Conservation (phyloP, 2,797 vertebrate genomes). For the Scarus forsteni region DNA sequence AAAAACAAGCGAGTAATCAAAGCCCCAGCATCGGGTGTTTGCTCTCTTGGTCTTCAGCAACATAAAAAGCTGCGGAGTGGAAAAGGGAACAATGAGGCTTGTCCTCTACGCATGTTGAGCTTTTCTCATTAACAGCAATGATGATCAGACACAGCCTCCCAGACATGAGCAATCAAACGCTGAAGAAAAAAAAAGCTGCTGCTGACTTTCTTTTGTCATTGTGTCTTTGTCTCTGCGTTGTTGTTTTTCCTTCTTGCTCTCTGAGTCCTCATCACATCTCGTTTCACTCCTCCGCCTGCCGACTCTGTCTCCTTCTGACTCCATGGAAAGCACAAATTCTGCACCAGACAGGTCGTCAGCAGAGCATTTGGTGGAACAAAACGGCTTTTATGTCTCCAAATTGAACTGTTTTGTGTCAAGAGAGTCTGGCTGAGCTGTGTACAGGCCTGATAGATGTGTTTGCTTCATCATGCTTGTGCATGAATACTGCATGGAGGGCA, state of each 20-base stretch:
- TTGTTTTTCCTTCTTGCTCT: constrained; percentile 11
- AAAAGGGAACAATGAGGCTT: constrained; percentile 46
- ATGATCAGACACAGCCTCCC: constrained; percentile 43
- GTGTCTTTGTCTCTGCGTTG: constrained; percentile 19
- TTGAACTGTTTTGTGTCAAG: constrained; percentile 48
- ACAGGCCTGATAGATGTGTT: constrained; percentile 48
- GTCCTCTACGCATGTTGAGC: constrained; percentile 39
- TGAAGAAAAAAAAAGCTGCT: constrained; percentile 12
- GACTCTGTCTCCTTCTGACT: constrained; percentile 23
- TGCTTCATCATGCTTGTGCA: constrained; percentile 49
- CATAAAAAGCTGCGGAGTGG: constrained; percentile 18
- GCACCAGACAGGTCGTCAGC: constrained; percentile 38
- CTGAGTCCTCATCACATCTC: constrained; percentile 29
- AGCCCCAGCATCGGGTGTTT: constrained; percentile 9
- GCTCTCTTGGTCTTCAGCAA: constrained; percentile 9
- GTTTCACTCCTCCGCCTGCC: constrained; percentile 26
- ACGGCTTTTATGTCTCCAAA: constrained; percentile 54
- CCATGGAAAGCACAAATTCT: constrained; percentile 33
- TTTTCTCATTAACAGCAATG: constrained; percentile 57
- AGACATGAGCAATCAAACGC: constrained; percentile 45
- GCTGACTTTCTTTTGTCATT: constrained; percentile 21
- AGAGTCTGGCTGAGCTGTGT: constrained; percentile 35
- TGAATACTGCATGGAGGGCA: constrained; percentile 58
- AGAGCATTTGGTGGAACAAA: constrained; percentile 46
- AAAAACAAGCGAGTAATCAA: constrained; percentile 47